A percentile compares a stretch with the other conserved stretches of the same genome.
Conservation (phyloP, 2,113 vertebrate species). For the Oenanthe melanoleuca region DNA sequence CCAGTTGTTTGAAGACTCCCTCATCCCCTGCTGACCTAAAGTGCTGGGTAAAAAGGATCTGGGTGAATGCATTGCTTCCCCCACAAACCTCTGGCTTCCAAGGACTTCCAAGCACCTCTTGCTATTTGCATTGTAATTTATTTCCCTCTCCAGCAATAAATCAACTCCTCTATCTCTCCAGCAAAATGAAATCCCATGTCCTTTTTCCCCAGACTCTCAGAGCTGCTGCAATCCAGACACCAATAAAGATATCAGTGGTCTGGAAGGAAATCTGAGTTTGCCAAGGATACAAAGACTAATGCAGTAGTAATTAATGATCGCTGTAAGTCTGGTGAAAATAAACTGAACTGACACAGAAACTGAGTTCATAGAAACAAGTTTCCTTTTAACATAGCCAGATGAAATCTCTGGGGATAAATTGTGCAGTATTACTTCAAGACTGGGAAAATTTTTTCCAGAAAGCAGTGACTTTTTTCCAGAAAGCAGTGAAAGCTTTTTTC, state of each 20-base stretch:
- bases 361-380: neutral
- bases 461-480: neutral
- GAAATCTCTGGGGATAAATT: neutral
- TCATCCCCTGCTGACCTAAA: neutral
- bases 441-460: neutral
- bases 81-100: neutral
- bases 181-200: neutral
- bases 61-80: neutral
- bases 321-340: neutral
- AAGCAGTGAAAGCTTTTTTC: neutral
- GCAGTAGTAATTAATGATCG: neutral
- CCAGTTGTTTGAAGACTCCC: neutral
- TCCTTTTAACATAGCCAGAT: neutral
- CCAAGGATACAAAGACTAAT: neutral
- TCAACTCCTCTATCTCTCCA: neutral
- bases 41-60: neutral
- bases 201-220: neutral
- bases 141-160: slow-evolving; percentile 5
- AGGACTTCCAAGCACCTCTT: neutral
- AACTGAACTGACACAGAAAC: neutral
- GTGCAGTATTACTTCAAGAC: neutral
- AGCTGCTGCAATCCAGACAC: neutral
- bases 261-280: slow-evolving; percentile 25
- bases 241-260: slow-evolving; percentile 1
- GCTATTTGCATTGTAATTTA: slow-evolving; percentile 13